Base-by-base conservation (phyloP, 92 coral and sea anemone species). In the Parazoanthus darwini region DNA sequence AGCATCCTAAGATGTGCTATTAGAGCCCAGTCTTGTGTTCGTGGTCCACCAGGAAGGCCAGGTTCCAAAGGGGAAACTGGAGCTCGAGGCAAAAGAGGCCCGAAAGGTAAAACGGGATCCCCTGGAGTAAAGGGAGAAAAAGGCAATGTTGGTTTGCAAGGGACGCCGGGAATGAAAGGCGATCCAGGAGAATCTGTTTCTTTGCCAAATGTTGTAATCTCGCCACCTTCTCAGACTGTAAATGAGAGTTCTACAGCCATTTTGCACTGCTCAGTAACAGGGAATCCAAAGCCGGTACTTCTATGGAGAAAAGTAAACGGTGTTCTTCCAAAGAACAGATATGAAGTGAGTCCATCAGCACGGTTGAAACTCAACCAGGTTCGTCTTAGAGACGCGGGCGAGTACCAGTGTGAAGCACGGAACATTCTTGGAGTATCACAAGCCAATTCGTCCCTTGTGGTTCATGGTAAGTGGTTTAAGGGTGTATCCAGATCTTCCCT, bases 291-390 rank as follows among this genome's bases (percentile, higher is more conserved):
- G 71, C 85, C 85, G 25, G 18, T 20, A 50, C 20, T 81, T 14
- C 13, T 35, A 37, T 81, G 85, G 85, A 63, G n/a, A 42, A 81
- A 81, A 59, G 48, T 81, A 67, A 63, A 63, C 66, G 82, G 82
- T 23, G 67, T 25, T 79, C 82, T 79, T 26, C 82, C 82, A 48
- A 48, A 25, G 54, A 79, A 51, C 22, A 79, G 82, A 51, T 14
- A 48, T 15, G n/a, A 79, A 50, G 66, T 48, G 67, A 48, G 58
- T 1, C 23, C 68, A 7, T 25, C 67, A 14, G 82, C 43, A 35
- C 23, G 39, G 13, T 33, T 79, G 74, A 82, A 37, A 39, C 5
- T 82, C 72, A 65, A n/a, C 5, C 43, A 35, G 72, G 72, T 80
- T 54, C 71, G 54, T 10, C n/a, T 35, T 20, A 51, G 29, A 18